Percentiles rank a stretch among this genome's conserved stretches.
Evolutionary conservation across 2,113 vertebrate genomes (phyloP).

Genomic region (Megaleporinus macrocephalus): DNA sequence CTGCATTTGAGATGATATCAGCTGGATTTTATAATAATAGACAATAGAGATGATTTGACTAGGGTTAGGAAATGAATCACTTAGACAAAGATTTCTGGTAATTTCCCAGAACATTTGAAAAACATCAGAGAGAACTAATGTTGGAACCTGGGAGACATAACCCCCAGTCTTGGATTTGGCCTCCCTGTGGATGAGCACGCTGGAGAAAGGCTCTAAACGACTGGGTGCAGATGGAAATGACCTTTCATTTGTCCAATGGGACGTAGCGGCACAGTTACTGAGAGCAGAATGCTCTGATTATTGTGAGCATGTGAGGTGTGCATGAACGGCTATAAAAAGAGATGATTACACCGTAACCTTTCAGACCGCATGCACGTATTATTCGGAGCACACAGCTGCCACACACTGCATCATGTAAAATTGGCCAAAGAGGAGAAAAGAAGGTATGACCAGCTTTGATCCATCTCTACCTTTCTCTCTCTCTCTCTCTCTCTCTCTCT

Average conservation of each 20-base stretch:
- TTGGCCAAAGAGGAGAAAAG: not conserved
- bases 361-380: not conserved
- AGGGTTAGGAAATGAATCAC: no score
- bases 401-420: conserved; percentile 7
- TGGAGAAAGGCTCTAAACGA: no score
- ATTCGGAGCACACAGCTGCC: conserved; percentile 4
- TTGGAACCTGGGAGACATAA: no score
- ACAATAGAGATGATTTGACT: no score
- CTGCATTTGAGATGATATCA: no score
- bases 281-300: conserved; percentile 5
- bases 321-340: not conserved
- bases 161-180: no score
- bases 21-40: no score
- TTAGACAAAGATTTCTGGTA: no score
- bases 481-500: not conserved
- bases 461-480: not conserved
- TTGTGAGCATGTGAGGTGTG: not conserved
- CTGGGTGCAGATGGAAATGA: not conserved
- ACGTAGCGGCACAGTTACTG: not conserved
- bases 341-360: not conserved
- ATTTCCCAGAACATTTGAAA: no score
- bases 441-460: not conserved
- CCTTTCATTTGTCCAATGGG: not conserved
- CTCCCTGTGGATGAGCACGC: no score
- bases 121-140: no score